Evolutionary conservation across 37 sponge, comb jelly and placozoan species (phyloP).

Genomic region (Eunapius fragilis): DNA sequence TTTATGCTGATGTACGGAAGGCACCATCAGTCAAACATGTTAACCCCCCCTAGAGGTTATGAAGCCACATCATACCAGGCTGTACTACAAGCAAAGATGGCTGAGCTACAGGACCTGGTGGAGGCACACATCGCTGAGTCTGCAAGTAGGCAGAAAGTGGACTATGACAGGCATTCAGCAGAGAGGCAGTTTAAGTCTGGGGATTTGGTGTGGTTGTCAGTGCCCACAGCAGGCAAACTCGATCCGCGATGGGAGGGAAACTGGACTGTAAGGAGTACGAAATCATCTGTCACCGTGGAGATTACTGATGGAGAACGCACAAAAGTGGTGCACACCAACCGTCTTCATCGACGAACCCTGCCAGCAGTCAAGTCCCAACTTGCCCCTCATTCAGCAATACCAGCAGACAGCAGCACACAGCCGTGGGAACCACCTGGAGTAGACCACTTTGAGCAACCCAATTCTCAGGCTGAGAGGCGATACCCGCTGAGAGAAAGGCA

Average conservation of each 20-base stretch:
- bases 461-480: no score
- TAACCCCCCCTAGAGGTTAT: not conserved
- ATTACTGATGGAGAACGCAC: conserved; percentile 36
- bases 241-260: conserved; percentile 68
- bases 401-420: no score
- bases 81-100: conserved; percentile 14
- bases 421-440: no score
- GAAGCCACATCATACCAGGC: conserved; percentile 28
- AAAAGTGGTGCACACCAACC: conserved; percentile 33
- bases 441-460: no score
- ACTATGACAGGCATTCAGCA: conserved; percentile 20
- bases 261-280: conserved; percentile 23
- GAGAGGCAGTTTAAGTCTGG: not conserved
- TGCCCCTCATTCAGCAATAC: no score
- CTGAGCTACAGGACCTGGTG: conserved; percentile 47
- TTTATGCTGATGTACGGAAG: conserved; percentile 64
- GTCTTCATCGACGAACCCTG: conserved; percentile 3
- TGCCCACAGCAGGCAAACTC: conserved; percentile 66
- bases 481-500: no score
- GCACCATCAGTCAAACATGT: not conserved
- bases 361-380: no score
- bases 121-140: conserved; percentile 14
- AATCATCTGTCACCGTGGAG: conserved; percentile 9
- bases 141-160: conserved; percentile 23
- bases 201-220: conserved; percentile 80